A percentile compares a stretch with the other conserved stretches of the same genome.
Evolutionary conservation across 2,797 vertebrate genomes (phyloP).

Genomic region (Anniella stebbinsi): DNA sequence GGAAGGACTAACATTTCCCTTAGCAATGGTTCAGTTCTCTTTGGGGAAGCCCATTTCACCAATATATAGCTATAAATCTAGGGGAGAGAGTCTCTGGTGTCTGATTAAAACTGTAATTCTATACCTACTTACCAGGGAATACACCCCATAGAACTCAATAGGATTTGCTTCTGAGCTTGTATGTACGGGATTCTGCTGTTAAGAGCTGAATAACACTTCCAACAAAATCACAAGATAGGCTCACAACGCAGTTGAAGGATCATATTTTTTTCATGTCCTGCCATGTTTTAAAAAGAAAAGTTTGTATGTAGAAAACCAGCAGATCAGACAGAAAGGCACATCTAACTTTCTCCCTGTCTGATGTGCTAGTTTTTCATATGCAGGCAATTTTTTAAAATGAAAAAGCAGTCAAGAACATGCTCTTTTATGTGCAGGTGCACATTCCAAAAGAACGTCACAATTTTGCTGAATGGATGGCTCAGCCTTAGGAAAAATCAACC

Average conservation of each 20-base stretch:
- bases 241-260: not conserved
- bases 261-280: no score
- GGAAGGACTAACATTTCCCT: not conserved
- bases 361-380: not conserved
- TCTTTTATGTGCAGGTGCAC: not conserved
- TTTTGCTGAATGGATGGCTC: not conserved
- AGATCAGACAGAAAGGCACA: not conserved
- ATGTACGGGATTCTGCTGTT: not conserved
- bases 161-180: not conserved
- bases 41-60: not conserved
- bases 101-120: not conserved
- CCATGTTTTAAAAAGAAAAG: not conserved
- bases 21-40: not conserved
- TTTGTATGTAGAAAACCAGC: not conserved
- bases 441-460: not conserved
- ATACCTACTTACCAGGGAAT: not conserved
- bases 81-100: not conserved
- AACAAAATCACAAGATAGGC: not conserved
- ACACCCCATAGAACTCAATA: no score
- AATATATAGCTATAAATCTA: not conserved
- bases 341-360: not conserved
- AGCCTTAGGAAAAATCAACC: not conserved
- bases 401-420: not conserved
- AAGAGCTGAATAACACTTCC: not conserved
- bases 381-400: not conserved